Percentiles rank a stretch among this genome's conserved stretches.
phyloP scores from a whole-genome alignment of 1,140 invertebrate genomes.

The Gryon sp. region DNA sequence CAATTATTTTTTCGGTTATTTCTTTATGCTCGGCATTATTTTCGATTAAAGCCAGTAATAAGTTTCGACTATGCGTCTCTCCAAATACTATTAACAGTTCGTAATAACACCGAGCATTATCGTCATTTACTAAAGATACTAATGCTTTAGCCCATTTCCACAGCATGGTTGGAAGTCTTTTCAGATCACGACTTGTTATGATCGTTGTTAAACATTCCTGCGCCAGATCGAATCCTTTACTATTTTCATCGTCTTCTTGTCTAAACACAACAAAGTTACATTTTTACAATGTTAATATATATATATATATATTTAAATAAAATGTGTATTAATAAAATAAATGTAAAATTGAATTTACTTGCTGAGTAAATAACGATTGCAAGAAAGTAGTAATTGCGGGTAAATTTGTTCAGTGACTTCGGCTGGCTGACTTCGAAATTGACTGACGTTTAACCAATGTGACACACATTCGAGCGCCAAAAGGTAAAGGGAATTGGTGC shows the following conservation, averaged over 20 bases:
- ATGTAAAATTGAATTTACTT: conserved; percentile 62
- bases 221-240: conserved; percentile 68
- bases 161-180: conserved; percentile 65
- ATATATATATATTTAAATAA: too few species aligned
- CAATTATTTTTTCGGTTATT: conserved; percentile 79
- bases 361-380: conserved; percentile 67
- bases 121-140: conserved; percentile 66
- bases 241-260: conserved; percentile 56
- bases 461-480: conserved; percentile 70
- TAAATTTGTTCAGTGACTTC: conserved; percentile 71
- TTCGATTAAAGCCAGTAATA: conserved; percentile 72
- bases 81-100: conserved; percentile 74
- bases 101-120: conserved; percentile 69
- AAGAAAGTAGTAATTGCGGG: conserved; percentile 71
- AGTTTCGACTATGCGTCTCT: conserved; percentile 68
- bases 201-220: conserved; percentile 72
- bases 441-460: conserved; percentile 71
- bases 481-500: conserved; percentile 64
- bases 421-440: conserved; percentile 69
- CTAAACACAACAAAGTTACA: background rate
- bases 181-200: conserved; percentile 66
- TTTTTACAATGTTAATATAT: too few species aligned
- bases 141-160: conserved; percentile 73
- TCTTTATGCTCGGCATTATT: conserved; percentile 71
- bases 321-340: background rate